phyloP scores from a whole-genome alignment of 1,140 invertebrate species.

The Anastatus disparis region DNA sequence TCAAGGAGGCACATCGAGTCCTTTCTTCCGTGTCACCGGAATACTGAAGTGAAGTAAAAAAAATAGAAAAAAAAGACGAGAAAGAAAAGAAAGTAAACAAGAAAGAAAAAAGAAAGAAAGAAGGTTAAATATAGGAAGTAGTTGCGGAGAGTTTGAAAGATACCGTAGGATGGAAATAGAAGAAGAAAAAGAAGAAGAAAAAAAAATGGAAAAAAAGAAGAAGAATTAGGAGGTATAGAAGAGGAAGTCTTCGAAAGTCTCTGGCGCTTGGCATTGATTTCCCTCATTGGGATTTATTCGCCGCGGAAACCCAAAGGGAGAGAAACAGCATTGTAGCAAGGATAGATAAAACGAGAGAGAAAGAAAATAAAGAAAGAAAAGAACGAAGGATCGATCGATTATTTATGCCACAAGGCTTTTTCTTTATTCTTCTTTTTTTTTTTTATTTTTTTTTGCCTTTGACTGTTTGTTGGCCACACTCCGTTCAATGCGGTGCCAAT shows the following conservation, averaged over 20 bases:
- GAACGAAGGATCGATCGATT: background rate
- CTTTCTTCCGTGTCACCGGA: too few relatives aligned
- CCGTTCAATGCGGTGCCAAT: background rate
- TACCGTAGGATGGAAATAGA: background rate
- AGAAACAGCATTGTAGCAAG: background rate
- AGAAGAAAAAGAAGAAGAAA: background rate
- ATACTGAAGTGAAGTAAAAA: too few relatives aligned
- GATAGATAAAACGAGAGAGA: background rate
- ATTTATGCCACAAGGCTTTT: background rate
- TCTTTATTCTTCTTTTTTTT: too few relatives aligned
- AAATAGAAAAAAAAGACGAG: too few relatives aligned
- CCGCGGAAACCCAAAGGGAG: background rate
- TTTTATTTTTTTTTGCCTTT: too few relatives aligned
- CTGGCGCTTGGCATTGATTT: slow-evolving; percentile 15
- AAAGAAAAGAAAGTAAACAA: too few relatives aligned
- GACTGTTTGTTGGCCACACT: background rate
- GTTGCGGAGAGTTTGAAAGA: too few relatives aligned
- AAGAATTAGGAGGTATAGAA: background rate
- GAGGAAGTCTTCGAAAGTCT: background rate
- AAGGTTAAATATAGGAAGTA: too few relatives aligned
- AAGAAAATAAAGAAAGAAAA: background rate
- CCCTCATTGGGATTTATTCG: slow-evolving; percentile 31
- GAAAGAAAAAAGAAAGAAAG: too few relatives aligned
- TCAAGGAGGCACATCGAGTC: too few relatives aligned
- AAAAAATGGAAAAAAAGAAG: slow-evolving; percentile 7